Evolutionary conservation across 1,140 invertebrate genomes (phyloP).

Genomic region (Pinna nobilis): DNA sequence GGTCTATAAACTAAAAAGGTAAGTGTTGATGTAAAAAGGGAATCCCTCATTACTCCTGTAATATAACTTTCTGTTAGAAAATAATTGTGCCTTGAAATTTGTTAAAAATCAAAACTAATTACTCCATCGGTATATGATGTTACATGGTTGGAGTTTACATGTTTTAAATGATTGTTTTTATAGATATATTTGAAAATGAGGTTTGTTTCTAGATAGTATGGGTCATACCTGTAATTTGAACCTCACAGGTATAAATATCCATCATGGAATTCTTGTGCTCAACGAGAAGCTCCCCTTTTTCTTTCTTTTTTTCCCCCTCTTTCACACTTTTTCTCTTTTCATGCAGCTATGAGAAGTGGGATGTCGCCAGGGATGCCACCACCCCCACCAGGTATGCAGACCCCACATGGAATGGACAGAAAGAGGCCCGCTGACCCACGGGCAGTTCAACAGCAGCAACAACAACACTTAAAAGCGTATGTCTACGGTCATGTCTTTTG

Average conservation of each 20-base stretch:
- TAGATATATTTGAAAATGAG: background rate
- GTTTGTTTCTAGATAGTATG: constrained; percentile 20
- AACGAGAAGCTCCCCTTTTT: background rate
- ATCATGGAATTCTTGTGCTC: background rate
- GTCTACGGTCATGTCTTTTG: background rate
- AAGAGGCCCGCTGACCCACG: constrained; percentile 55
- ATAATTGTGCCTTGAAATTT: too few relatives aligned
- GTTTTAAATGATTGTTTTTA: background rate
- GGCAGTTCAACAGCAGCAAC: constrained; percentile 55
- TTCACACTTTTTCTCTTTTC: background rate
- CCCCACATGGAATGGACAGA: constrained; percentile 56
- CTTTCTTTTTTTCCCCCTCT: background rate
- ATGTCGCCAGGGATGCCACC: constrained; percentile 66
- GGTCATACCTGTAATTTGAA: background rate
- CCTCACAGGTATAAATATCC: background rate
- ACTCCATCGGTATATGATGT: too few relatives aligned
- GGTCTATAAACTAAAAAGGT: too few relatives aligned
- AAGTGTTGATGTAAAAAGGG: too few relatives aligned
- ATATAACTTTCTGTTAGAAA: too few relatives aligned
- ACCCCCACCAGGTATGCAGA: constrained; percentile 54
- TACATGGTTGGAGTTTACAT: too few relatives aligned
- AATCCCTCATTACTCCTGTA: too few relatives aligned
- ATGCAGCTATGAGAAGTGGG: constrained; percentile 49
- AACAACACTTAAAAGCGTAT: constrained; percentile 52
- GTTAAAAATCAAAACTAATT: too few relatives aligned